A percentile compares a stretch with the other conserved stretches of the same genome.
These are phyloP conservation scores for Microtus ochrogaster DNA, from an alignment of 2,113 vertebrate species.

Conservation along the genomic window DNA sequence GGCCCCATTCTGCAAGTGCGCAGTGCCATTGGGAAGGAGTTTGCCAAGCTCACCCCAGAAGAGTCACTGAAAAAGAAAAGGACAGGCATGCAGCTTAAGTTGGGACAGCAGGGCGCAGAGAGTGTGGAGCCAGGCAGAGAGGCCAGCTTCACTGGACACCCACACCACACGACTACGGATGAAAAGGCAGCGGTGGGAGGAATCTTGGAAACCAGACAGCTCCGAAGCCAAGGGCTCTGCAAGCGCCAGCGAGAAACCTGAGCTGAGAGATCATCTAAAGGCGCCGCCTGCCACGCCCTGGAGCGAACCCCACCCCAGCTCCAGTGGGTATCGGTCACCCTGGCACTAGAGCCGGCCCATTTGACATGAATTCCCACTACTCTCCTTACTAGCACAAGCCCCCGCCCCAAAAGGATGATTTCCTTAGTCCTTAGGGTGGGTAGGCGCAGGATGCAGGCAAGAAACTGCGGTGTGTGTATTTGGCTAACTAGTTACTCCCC, in stretches of 20 bases:
- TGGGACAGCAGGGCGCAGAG: background rate
- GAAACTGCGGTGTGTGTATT: fast-evolving
- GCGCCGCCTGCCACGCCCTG: constrained; percentile 70
- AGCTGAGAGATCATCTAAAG: constrained; percentile 77
- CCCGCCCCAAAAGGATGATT: background rate
- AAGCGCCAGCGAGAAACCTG: constrained; percentile 65
- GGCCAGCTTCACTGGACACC: background rate
- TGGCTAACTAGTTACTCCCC: background rate
- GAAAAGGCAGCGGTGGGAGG: constrained; percentile 67
- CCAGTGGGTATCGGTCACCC: constrained; percentile 67
- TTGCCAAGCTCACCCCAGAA: background rate
- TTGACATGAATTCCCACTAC: constrained; percentile 36
- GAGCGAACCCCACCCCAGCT: constrained; percentile 62
- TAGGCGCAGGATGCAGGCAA: background rate
- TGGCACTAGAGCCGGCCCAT: constrained; percentile 36
- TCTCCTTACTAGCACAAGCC: background rate
- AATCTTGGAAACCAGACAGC: constrained; percentile 69
- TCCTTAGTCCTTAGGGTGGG: constrained; percentile 30
- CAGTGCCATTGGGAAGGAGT: background rate
- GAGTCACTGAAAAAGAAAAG: background rate
- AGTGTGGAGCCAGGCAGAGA: background rate
- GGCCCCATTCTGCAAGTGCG: background rate
- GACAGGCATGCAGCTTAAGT: background rate
- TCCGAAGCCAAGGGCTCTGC: constrained; percentile 66
- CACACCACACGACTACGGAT: background rate